Conservation (phyloP, 2,113 vertebrate genomes). For the Mesembrinibis cayennensis region DNA sequence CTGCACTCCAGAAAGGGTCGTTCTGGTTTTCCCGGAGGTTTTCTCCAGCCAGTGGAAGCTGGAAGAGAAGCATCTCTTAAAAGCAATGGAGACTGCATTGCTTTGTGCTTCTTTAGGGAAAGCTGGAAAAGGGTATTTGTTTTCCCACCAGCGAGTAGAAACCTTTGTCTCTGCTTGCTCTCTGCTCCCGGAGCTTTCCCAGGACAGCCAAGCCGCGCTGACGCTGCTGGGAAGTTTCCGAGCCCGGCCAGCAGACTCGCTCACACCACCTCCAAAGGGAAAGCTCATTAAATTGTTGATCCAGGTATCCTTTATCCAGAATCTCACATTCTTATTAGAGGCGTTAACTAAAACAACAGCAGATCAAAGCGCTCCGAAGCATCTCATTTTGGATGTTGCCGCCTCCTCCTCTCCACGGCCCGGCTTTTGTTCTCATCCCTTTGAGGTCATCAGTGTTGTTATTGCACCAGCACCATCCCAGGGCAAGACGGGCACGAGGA, state of each 20-base stretch:
- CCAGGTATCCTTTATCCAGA: constrained; percentile 10
- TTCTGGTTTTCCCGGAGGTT: accelerated
- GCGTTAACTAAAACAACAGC: constrained; percentile 48
- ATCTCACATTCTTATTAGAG: constrained; percentile 2
- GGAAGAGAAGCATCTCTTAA: not conserved
- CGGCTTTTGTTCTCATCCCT: not conserved
- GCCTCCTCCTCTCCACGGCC: not conserved
- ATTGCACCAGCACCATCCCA: not conserved
- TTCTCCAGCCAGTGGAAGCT: not conserved
- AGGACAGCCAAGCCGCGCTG: not conserved
- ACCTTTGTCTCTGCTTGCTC: not conserved
- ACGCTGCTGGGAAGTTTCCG: not conserved
- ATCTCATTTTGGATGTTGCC: not conserved
- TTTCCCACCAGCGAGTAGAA: not conserved
- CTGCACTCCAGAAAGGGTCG: not conserved
- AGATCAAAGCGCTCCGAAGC: constrained; percentile 13
- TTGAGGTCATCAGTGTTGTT: not conserved
- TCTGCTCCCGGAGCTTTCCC: not conserved
- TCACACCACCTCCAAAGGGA: not conserved
- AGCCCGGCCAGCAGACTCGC: not conserved
- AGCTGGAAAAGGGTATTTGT: not conserved
- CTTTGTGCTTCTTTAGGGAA: not conserved
- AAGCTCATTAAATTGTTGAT: constrained; percentile 32
- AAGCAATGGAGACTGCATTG: accelerated
- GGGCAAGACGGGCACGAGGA: not conserved